Percentiles rank a stretch among this genome's conserved stretches.
Evolutionary conservation across 2,888 invertebrate species (phyloP).

Genomic region (Proisotoma minuta): DNA sequence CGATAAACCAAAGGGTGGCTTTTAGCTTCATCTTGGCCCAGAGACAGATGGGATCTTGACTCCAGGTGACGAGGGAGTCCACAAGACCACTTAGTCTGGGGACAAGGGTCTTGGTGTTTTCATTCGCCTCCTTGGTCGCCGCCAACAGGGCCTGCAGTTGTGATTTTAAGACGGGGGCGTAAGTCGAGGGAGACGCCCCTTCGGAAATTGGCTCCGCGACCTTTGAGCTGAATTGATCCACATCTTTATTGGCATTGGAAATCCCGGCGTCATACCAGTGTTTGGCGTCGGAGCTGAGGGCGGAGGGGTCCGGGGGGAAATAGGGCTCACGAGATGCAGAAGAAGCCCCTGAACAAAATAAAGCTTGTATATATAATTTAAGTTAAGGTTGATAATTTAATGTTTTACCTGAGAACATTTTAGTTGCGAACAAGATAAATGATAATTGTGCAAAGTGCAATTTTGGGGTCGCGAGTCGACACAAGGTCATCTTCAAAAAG

Average conservation of each 20-base stretch:
- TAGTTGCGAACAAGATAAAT: no score
- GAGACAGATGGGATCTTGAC: neutral
- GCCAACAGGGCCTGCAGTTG: constrained; percentile 4
- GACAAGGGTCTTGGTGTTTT: constrained; percentile 7
- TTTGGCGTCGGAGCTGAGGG: constrained; percentile 7
- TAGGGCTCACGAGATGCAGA: neutral
- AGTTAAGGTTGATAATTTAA: no score
- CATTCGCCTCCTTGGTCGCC: constrained; percentile 7
- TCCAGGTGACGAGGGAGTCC: neutral
- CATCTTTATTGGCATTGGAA: constrained; percentile 7
- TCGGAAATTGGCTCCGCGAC: neutral
- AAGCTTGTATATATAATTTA: no score
- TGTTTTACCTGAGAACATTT: no score
- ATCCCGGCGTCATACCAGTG: constrained; percentile 7
- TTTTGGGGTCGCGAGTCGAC: no score
- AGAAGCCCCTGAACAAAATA: no score
- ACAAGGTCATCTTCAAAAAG: no score
- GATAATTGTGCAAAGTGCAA: no score
- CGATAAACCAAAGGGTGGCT: constrained; percentile 10
- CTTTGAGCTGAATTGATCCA: neutral
- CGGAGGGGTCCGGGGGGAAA: neutral
- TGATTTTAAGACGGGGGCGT: neutral
- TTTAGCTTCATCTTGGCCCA: constrained; percentile 13
- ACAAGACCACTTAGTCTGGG: neutral
- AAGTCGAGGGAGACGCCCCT: neutral